These are phyloP conservation scores for Campoplex nolae DNA, from an alignment of 2,888 invertebrate genomes.

Conservation along the genomic window DNA sequence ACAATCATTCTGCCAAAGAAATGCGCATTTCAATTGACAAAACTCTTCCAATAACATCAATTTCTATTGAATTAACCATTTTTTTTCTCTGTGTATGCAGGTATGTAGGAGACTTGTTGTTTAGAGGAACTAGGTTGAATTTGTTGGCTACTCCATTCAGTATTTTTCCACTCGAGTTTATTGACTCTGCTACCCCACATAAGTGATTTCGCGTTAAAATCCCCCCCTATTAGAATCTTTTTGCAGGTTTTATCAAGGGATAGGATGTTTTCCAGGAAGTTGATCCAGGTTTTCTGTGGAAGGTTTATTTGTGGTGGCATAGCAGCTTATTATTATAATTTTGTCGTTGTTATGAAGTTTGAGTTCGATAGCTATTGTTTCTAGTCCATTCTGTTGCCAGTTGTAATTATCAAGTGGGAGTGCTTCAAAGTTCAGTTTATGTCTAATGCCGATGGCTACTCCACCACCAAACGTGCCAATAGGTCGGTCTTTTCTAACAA, in stretches of 20 bases:
- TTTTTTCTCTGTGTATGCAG: too few relatives aligned
- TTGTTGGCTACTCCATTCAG: neutral
- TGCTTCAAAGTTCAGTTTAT: neutral
- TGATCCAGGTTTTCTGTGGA: neutral
- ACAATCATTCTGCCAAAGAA: too few relatives aligned
- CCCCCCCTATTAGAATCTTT: neutral
- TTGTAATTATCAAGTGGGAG: neutral
- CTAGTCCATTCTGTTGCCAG: neutral
- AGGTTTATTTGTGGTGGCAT: neutral
- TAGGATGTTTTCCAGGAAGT: neutral
- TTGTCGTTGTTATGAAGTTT: neutral
- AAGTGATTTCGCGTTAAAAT: neutral
- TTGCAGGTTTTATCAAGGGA: neutral
- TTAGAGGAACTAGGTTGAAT: neutral
- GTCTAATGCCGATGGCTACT: neutral
- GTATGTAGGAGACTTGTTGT: neutral
- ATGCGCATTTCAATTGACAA: too few relatives aligned
- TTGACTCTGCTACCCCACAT: neutral
- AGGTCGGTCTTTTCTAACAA: neutral
- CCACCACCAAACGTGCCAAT: neutral
- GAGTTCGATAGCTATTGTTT: neutral
- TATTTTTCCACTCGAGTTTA: neutral
- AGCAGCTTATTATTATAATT: neutral
- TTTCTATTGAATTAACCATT: too few relatives aligned
- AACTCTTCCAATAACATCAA: too few relatives aligned